Conservation (phyloP, 2,888 invertebrate genomes). For the Noctua janthina region DNA sequence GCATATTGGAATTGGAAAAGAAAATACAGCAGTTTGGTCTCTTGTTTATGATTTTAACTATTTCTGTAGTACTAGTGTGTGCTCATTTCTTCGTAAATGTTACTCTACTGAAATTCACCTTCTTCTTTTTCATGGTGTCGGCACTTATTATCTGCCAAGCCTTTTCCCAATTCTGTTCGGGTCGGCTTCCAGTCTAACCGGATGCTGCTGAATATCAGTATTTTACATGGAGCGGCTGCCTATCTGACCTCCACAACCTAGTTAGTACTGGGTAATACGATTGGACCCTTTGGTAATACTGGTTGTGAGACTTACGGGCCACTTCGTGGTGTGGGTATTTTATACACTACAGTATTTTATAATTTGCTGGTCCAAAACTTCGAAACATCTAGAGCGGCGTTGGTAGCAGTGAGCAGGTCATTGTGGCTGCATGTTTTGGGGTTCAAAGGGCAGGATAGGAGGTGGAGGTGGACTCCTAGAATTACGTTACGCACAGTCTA, state of each 20-base stretch:
- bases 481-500: neutral
- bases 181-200: no score
- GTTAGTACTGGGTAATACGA: no score
- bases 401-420: neutral
- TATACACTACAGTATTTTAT: neutral
- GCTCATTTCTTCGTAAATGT: neutral
- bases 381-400: neutral
- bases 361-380: neutral
- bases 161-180: no score
- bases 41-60: constrained; percentile 21
- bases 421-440: neutral
- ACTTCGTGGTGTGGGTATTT: no score
- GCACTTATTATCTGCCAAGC: no score
- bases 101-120: neutral
- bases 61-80: neutral
- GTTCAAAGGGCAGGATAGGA: neutral
- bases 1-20: constrained; percentile 34
- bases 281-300: no score
- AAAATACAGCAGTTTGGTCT: constrained; percentile 26
- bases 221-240: no score
- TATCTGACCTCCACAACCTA: no score
- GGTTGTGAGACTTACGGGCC: no score
- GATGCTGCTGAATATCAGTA: no score
- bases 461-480: neutral
- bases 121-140: neutral